Percentiles rank a stretch among this genome's conserved stretches.
phyloP scores from a whole-genome alignment of 2,113 vertebrate genomes.

The Indicator indicator region DNA sequence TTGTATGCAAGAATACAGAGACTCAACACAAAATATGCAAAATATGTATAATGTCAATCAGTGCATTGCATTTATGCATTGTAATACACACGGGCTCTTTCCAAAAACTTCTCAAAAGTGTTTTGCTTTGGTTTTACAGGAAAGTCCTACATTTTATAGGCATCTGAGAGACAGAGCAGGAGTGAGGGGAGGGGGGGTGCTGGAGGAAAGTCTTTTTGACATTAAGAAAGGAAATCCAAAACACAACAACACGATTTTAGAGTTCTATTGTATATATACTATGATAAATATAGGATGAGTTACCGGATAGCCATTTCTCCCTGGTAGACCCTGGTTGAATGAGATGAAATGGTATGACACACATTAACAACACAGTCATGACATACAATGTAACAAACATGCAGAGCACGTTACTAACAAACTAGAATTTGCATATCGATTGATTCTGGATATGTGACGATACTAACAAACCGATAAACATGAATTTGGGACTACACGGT shows the following conservation, averaged over 20 bases:
- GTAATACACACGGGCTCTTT: not conserved
- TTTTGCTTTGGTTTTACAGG: not conserved
- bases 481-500: not conserved
- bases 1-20: conserved; percentile 6
- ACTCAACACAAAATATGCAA: conserved; percentile 7
- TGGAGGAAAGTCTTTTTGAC: not conserved
- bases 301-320: conserved; percentile 73
- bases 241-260: not conserved
- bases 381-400: conserved; percentile 48
- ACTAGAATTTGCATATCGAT: not conserved
- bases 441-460: not conserved
- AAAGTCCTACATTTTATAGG: not conserved
- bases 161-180: not conserved
- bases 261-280: not conserved
- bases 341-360: conserved; percentile 71
- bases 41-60: not conserved
- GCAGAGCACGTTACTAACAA: conserved; percentile 17
- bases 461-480: not conserved
- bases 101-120: not conserved
- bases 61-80: not conserved
- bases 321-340: conserved; percentile 73
- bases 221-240: not conserved
- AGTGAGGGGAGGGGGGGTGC: no score
- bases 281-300: conserved; percentile 42
- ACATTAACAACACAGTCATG: conserved; percentile 60